A percentile compares a stretch with the other conserved stretches of the same genome.
phyloP scores from a whole-genome alignment of 1,140 invertebrate genomes.

The Drosophila paulistorum region DNA sequence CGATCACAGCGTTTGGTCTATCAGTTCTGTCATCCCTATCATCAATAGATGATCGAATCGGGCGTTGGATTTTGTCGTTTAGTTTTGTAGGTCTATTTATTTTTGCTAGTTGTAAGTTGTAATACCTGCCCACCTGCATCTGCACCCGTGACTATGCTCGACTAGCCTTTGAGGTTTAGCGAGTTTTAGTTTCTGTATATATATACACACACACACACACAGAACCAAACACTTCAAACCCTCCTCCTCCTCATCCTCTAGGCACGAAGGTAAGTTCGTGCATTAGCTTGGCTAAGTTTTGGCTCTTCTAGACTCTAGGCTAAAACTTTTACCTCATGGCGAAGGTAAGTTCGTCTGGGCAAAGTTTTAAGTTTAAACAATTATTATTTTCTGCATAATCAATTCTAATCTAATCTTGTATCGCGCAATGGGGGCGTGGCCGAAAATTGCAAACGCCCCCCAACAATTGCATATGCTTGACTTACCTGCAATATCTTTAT shows the following conservation, averaged over 20 bases:
- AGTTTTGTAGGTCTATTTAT: constrained; percentile 64
- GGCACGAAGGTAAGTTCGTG: constrained; percentile 81
- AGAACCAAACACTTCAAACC: constrained; percentile 8
- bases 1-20: constrained; percentile 98
- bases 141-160: constrained; percentile 56
- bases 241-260: constrained; percentile 18
- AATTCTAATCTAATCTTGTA: constrained; percentile 56
- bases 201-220: constrained; percentile 42
- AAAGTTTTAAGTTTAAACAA: constrained; percentile 62
- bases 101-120: constrained; percentile 48
- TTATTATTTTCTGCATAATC: constrained; percentile 40
- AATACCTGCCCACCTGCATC: constrained; percentile 16
- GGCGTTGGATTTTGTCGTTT: constrained; percentile 19
- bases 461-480: constrained; percentile 60
- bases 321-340: constrained; percentile 52
- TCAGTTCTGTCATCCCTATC: constrained; percentile 98
- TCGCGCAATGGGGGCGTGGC: constrained; percentile 51
- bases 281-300: constrained; percentile 55
- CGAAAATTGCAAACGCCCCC: neutral
- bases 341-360: constrained; percentile 76
- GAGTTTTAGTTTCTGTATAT: constrained; percentile 64
- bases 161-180: constrained; percentile 63
- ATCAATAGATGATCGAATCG: constrained; percentile 85
- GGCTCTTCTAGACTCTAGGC: constrained; percentile 40
- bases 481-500: constrained; percentile 77